phyloP scores from a whole-genome alignment of 2,113 vertebrate genomes.

The Romanogobio albipinnatus region DNA sequence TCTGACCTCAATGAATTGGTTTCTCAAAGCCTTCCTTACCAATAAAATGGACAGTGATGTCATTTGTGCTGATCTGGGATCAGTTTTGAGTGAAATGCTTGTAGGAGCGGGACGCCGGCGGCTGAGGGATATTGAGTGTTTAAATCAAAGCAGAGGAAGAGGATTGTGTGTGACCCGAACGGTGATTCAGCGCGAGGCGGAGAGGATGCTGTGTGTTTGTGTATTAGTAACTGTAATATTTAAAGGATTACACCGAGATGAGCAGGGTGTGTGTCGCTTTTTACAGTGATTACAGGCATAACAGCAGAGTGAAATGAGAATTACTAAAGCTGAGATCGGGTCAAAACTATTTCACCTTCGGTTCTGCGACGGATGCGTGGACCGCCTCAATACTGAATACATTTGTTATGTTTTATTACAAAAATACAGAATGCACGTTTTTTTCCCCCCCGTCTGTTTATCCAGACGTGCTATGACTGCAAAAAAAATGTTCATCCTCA shows the following conservation, averaged over 20 bases:
- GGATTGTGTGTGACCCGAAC: background rate
- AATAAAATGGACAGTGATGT: no score
- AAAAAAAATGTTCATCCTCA: no score
- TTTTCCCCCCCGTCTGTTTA: no score
- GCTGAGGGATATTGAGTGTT: background rate
- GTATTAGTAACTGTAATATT: background rate
- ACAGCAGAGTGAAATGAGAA: background rate
- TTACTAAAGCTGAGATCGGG: background rate
- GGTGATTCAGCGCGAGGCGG: background rate
- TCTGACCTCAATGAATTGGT: no score
- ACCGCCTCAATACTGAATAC: background rate
- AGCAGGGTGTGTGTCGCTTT: background rate
- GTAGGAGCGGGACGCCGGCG: background rate
- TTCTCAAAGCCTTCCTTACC: no score
- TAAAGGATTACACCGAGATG: background rate
- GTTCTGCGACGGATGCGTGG: background rate
- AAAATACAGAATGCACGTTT: background rate
- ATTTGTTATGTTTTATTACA: background rate
- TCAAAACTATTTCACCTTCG: background rate
- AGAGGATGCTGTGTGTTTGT: background rate
- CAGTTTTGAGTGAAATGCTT: background rate
- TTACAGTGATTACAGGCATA: background rate
- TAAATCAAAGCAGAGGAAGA: background rate
- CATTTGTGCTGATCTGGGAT: no score
- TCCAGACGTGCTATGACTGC: background rate